phyloP scores from a whole-genome alignment of 2,113 vertebrate genomes.

The Asarcornis scutulata region DNA sequence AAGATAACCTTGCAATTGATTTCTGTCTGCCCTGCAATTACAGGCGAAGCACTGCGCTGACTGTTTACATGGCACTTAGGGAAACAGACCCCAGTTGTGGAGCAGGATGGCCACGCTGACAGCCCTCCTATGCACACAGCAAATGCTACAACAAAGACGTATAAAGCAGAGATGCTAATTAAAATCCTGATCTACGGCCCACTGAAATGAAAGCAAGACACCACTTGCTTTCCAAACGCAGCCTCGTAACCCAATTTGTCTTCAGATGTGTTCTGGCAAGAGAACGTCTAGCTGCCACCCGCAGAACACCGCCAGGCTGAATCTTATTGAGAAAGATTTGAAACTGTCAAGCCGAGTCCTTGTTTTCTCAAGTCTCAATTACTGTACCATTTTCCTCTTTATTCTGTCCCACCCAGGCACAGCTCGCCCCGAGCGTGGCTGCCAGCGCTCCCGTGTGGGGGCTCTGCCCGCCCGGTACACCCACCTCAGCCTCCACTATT shows the following conservation, averaged over 20 bases:
- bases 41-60: neutral
- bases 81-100: neutral
- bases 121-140: neutral
- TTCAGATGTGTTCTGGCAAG: neutral
- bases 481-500: conserved; percentile 11
- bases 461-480: neutral
- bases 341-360: neutral
- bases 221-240: neutral
- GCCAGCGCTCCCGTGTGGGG: neutral
- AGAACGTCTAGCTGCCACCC: neutral
- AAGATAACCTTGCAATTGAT: neutral
- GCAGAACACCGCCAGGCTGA: neutral
- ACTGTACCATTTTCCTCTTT: neutral
- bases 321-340: neutral
- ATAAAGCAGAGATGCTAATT: neutral
- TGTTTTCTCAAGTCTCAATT: conserved; percentile 20
- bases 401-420: neutral
- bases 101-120: neutral
- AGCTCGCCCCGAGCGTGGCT: rapidly evolving
- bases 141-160: neutral
- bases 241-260: neutral
- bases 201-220: neutral
- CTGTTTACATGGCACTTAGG: neutral
- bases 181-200: neutral
- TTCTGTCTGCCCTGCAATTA: neutral